Evolutionary conservation across 2,888 invertebrate species (phyloP).

Genomic region (Phyllotreta cruciferae): DNA sequence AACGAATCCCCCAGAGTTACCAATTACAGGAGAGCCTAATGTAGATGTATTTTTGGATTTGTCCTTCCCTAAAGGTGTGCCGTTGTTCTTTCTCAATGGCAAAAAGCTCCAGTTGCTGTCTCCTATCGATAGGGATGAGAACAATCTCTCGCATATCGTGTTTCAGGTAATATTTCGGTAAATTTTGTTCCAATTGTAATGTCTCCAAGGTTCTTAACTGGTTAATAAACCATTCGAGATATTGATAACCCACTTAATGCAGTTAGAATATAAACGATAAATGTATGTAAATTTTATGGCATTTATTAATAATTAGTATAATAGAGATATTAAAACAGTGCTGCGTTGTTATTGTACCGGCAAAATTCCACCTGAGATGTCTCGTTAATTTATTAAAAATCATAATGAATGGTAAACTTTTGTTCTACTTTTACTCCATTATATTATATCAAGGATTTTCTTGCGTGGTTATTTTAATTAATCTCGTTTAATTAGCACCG

Average conservation of each 20-base stretch:
- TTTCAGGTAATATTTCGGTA: conserved; percentile 73
- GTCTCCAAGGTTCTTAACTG: no score
- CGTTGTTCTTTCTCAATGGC: conserved; percentile 81
- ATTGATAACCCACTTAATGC: conserved; percentile 6
- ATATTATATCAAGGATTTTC: neutral
- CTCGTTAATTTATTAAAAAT: conserved; percentile 4
- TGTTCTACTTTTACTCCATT: conserved; percentile 1
- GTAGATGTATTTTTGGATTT: conserved; percentile 80
- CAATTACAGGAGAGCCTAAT: conserved; percentile 83
- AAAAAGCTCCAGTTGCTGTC: conserved; percentile 80
- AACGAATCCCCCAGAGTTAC: conserved; percentile 80
- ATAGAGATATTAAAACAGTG: no score
- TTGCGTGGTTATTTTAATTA: neutral
- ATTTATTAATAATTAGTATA: no score
- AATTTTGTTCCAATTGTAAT: neutral
- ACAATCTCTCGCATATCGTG: conserved; percentile 85
- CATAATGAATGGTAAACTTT: neutral
- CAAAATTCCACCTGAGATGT: neutral
- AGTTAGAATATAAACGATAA: neutral
- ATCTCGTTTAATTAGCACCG: neutral
- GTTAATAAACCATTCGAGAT: neutral
- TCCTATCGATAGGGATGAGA: conserved; percentile 85
- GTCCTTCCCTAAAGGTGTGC: conserved; percentile 80
- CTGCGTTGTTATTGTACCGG: no score
- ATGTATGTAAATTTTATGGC: conserved; percentile 1